Conservation (phyloP, 2,113 vertebrate species). For the Tragelaphus strepsiceros region DNA sequence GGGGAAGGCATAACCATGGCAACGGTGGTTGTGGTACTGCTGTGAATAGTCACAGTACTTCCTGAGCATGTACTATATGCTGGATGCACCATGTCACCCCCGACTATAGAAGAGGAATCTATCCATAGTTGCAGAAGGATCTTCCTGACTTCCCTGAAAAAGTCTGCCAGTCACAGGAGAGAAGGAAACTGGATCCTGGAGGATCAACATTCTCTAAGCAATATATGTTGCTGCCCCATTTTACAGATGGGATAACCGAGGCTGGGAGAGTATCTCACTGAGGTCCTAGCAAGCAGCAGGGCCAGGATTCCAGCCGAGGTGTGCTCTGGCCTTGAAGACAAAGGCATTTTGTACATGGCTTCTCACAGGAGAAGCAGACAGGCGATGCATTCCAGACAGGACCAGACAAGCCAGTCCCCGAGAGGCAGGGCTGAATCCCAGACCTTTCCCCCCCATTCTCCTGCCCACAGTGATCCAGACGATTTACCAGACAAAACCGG, state of each 20-base stretch:
- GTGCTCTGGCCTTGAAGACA: neutral
- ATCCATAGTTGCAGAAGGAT: neutral
- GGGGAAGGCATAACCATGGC: neutral
- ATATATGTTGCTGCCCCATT: rapidly evolving
- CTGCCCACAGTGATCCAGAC: neutral
- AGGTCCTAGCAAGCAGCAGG: neutral
- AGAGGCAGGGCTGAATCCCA: neutral
- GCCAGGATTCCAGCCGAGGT: neutral
- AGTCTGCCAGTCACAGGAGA: neutral
- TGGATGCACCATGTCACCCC: neutral
- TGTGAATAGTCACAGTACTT: neutral
- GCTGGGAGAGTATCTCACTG: neutral
- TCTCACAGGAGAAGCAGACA: neutral
- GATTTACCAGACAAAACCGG: neutral
- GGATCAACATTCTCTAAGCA: neutral
- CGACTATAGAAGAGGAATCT: neutral
- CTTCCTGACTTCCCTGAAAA: neutral
- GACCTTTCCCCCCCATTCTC: neutral
- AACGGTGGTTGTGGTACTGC: rapidly evolving
- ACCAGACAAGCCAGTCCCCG: neutral
- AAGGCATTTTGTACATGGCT: neutral
- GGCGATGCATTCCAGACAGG: neutral
- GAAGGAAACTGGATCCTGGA: neutral
- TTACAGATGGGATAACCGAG: neutral
- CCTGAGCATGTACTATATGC: neutral